A percentile compares a stretch with the other conserved stretches of the same genome.
Conservation (phyloP, 1,140 invertebrate genomes). For the Heliconius congener region DNA sequence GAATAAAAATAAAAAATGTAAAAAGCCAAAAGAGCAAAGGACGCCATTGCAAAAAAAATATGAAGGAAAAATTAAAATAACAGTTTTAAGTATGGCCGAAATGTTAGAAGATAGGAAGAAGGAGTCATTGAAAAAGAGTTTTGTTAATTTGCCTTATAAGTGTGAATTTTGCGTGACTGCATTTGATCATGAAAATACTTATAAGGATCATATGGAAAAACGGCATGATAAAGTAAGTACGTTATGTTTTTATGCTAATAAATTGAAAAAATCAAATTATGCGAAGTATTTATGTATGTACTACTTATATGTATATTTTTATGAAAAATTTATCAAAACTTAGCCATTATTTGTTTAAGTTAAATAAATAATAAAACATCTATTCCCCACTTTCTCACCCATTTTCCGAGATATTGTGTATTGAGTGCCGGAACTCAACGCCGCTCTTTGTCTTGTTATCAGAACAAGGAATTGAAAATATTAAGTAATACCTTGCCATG, state of each 20-base stretch:
- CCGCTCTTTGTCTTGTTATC: not conserved
- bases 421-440: not conserved
- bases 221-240: conserved; percentile 54
- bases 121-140: conserved; percentile 45
- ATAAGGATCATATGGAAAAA: conserved; percentile 55
- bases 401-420: no score
- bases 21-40: conserved; percentile 28
- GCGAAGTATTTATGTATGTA: no score
- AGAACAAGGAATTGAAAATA: not conserved
- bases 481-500: not conserved
- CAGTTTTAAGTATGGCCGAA: conserved; percentile 52
- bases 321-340: no score
- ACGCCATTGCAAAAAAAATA: conserved; percentile 44
- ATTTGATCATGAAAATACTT: conserved; percentile 54
- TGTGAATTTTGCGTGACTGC: conserved; percentile 59
- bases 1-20: conserved; percentile 39
- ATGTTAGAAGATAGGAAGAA: conserved; percentile 52
- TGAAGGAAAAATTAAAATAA: conserved; percentile 49
- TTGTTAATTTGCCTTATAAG: conserved; percentile 58
- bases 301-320: no score
- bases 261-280: no score
- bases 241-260: no score
- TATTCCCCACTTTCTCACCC: no score
- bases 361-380: no score
- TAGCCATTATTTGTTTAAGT: no score